Percentiles rank a stretch among this genome's conserved stretches.
Evolutionary conservation across 2,797 vertebrate species (phyloP).

Genomic region (Lacerta agilis): DNA sequence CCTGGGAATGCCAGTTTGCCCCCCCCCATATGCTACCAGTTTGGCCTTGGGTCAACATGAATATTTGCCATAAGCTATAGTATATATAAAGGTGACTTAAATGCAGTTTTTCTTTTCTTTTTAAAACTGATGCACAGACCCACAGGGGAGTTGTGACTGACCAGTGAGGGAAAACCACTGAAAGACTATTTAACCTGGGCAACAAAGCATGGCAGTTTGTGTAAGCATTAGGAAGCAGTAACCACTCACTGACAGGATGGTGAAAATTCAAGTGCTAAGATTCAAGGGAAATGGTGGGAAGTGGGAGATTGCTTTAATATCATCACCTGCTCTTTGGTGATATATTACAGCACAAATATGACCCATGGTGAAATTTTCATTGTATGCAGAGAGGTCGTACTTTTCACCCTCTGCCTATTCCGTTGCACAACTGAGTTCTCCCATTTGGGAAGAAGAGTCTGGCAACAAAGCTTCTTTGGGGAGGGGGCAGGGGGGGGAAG

Average conservation of each 20-base stretch:
- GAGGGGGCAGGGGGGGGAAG: neutral
- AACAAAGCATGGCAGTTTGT: neutral
- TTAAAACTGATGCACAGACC: neutral
- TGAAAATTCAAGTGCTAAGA: neutral
- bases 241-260: neutral
- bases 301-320: neutral
- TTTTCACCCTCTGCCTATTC: neutral
- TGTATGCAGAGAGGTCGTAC: neutral
- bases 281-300: neutral
- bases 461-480: rapidly evolving
- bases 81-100: neutral
- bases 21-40: too few relatives aligned
- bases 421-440: neutral
- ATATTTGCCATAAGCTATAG: too few relatives aligned
- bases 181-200: neutral
- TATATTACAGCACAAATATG: neutral
- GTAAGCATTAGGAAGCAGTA: neutral
- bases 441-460: neutral
- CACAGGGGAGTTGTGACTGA: neutral
- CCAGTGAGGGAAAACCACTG: neutral
- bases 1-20: too few relatives aligned
- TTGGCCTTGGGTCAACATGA: too few relatives aligned
- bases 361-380: neutral
- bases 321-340: neutral
- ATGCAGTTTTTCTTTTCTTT: neutral